Base-by-base conservation (phyloP, 2,797 vertebrate genomes). In the Limnodromus scolopaceus region DNA sequence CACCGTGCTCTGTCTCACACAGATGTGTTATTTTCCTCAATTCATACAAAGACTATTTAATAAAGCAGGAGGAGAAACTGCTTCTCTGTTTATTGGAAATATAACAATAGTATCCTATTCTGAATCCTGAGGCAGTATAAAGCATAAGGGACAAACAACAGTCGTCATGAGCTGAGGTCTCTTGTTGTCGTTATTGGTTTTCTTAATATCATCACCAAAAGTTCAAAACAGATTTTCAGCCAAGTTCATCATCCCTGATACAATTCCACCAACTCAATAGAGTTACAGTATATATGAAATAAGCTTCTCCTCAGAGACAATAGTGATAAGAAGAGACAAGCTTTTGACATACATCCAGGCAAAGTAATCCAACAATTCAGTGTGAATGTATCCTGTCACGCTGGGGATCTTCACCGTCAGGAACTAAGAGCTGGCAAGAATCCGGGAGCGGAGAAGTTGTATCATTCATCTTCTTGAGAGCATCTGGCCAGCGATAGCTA, bases 31-130 rank as follows among this genome's bases (percentile, higher is more conserved):
- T 92, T 96, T 88, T 48, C 49, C 84, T 66, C 2, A 0, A 7
- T 41, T 71, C 76, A 69, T 1, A 95, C 79, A 89, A 72, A 91
- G 72, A 4, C 18, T 43, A 34, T 65, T 38, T n/a, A 41, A 72
- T 6, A 28, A 63, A n/a, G 48, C 60, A 7, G 17, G 38, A 89
- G 79, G 34, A 96, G 84, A 93, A 92, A 81, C 57, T 48, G 78
- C 41, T 57, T 48, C 91, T 92, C 91, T 96, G 96, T 96, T 88
- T 65, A 18, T 54, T 66, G 39, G 85, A 84, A 86, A 48, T 8
- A 30, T 41, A 96, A 95, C 91, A 96, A 94, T 48, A 27, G 84
- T 18, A 63, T 84, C 72, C 72, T 94, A 13, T 94, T 72, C 82
- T 66, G 54, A 85, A 70, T 10, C 78, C 55, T 0, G 1, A 48